phyloP scores from a whole-genome alignment of 2,113 vertebrate species.

The Leucopsar rothschildi region DNA sequence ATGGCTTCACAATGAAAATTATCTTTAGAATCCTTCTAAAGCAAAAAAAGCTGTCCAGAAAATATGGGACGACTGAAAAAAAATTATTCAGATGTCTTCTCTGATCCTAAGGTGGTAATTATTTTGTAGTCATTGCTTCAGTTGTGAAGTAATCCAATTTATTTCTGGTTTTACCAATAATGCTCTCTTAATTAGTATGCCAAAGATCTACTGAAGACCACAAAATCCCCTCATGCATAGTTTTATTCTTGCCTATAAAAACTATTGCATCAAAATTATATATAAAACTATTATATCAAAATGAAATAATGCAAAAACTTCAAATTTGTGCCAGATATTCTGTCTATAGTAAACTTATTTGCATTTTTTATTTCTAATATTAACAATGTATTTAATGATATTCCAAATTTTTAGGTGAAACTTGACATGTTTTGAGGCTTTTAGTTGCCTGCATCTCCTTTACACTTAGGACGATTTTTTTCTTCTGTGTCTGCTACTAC shows the following conservation, averaged over 20 bases:
- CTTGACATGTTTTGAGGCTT: not conserved
- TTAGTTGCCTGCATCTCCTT: not conserved
- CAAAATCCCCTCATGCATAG: not conserved
- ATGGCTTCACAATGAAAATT: not conserved
- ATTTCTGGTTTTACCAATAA: not conserved
- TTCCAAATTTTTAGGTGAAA: not conserved
- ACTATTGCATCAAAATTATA: too few species aligned
- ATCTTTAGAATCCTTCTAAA: not conserved
- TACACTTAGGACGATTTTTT: too few species aligned
- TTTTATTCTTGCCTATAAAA: not conserved
- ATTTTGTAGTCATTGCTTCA: not conserved
- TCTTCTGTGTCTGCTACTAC: not conserved
- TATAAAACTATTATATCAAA: not conserved
- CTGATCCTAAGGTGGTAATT: not conserved
- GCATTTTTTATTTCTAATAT: not conserved
- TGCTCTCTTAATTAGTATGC: not conserved
- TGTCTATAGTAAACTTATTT: not conserved
- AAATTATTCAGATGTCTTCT: not conserved
- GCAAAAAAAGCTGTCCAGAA: not conserved
- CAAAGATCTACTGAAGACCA: not conserved
- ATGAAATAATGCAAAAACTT: not conserved
- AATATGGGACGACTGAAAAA: not conserved
- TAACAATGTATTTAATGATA: not conserved
- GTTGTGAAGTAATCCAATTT: not conserved
- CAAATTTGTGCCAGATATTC: not conserved